Evolutionary conservation across 2,113 vertebrate species (phyloP), one percentile per base, ranked within the genome.

Genomic region (Sprattus sprattus): DNA sequence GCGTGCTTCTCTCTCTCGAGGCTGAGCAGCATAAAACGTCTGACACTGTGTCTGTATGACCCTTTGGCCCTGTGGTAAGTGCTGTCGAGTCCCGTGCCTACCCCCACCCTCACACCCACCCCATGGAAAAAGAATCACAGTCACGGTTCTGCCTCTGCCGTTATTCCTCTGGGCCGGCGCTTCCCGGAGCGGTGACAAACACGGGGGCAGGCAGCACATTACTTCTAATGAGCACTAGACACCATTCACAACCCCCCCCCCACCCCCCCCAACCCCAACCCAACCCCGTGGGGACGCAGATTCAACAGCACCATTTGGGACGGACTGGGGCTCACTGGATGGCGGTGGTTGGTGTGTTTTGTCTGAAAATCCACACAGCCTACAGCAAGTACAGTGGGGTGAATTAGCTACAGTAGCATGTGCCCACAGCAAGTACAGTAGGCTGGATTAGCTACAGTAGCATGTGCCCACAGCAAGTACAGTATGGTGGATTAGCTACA

Each of bases 61-160:
- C 85, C 71, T 44, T 28, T 88, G n/a, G 78, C 78, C 85, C 57
- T 81, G 28, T 44, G 49, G 60, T 85, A 87, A 86, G 67, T 71
- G 84, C 81, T 78, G 49, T 81, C 39, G 52, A 83, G 64, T 78
- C 16, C 45, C 45, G 50, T 39, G 46, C 44, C 54, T 44, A 83
- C 82, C 49, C n/a, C 49, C 47, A 52, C 82, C 49, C 47, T 2
- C 52, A 54, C 52, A 5, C 18, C 52, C 52, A 57, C 52, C 52
- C 2, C 52, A 4, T 18, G 4, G 54, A 18, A 60, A 60, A n/a
- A 60, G 20, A 60, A 20, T 4, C 71, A 0, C 71, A 78, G 71
- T 39, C 32, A 44, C 32, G 28, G 71, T 13, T 15, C 71, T 39
- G 28, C 28, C 7, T 32, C 32, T 3, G 20, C n/a, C 60, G 20